Base-by-base conservation (phyloP, 2,113 vertebrate species). In the Holacanthus passer region DNA sequence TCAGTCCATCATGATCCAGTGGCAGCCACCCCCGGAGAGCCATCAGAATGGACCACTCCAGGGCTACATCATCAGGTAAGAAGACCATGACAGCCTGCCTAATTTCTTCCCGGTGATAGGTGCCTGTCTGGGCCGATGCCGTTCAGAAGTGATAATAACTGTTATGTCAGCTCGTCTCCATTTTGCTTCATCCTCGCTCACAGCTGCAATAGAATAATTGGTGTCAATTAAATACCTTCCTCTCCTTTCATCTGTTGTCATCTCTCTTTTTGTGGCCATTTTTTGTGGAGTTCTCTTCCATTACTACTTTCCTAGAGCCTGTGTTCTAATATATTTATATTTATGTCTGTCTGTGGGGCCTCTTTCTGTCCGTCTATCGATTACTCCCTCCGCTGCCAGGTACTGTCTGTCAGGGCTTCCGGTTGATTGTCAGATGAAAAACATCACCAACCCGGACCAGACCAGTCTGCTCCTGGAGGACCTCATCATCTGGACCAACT, bases 401-500 rank as follows among this genome's bases (percentile, higher is more conserved):
- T 99, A 98, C 95, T 98, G 98, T 91, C 96, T 99, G 91, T 97
- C 98, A 0, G 98, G 98, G 68, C 93, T 99, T 77, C 98, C 98
- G 0, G 98, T 99, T 10, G 98, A 97, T n/a, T 99, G 98, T 89
- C 98, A 99, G 92, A 98, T 98, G 84, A 98, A 97, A 91, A 99
- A 99, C 93, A 97, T 99, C 92, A 99, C 96, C 7, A 98, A 95
- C 0, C 96, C 96, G 0, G 97, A 99, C 0, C 96, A 97, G 83
- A 99, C 95, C 90, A 99, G 97, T 82, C 94, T 99, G 59, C 94
- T 99, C 7, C 95, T 99, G 88, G 98, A 99, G 90, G 98, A 99
- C 48, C 97, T 99, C 89, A 99, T 99, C 95, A 99, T 99, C 84
- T 99, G 98, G 98, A 99, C 98, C 92, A 99, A 99, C 93, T 99